Conservation (phyloP, 2,888 invertebrate species). For the Hydrotaea diabolus region DNA sequence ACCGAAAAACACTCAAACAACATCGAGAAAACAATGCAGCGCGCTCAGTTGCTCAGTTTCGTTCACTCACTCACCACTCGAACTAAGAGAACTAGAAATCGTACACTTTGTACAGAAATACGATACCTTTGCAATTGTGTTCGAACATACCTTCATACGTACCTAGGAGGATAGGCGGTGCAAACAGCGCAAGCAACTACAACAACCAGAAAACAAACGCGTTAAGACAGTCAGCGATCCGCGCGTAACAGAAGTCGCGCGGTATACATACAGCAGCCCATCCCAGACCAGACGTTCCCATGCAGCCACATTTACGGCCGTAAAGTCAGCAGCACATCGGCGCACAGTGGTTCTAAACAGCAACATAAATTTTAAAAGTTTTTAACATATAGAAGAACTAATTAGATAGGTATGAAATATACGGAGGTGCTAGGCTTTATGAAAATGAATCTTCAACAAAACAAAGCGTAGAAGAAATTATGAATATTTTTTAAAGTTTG, state of each 20-base stretch:
- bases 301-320: neutral
- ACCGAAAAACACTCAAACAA: slow-evolving; percentile 55
- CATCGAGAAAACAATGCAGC: neutral
- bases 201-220: slow-evolving; percentile 32
- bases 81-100: slow-evolving; percentile 3
- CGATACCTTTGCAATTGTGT: slow-evolving; percentile 56
- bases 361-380: too few relatives aligned
- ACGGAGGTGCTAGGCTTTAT: too few relatives aligned
- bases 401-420: too few relatives aligned
- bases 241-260: slow-evolving; percentile 47
- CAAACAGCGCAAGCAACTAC: slow-evolving; percentile 27
- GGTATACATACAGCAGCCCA: neutral
- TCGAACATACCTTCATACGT: slow-evolving; percentile 13
- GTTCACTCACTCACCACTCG: neutral
- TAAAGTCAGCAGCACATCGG: neutral
- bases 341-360: neutral
- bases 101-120: slow-evolving; percentile 20
- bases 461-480: too few relatives aligned
- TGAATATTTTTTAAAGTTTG: too few relatives aligned
- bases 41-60: neutral
- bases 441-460: too few relatives aligned
- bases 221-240: slow-evolving; percentile 28
- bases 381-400: too few relatives aligned
- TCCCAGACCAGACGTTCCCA: too few relatives aligned
- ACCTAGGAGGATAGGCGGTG: neutral